Evolutionary conservation across 1,140 invertebrate species (phyloP).

Genomic region (Brachionus manjavacas): DNA sequence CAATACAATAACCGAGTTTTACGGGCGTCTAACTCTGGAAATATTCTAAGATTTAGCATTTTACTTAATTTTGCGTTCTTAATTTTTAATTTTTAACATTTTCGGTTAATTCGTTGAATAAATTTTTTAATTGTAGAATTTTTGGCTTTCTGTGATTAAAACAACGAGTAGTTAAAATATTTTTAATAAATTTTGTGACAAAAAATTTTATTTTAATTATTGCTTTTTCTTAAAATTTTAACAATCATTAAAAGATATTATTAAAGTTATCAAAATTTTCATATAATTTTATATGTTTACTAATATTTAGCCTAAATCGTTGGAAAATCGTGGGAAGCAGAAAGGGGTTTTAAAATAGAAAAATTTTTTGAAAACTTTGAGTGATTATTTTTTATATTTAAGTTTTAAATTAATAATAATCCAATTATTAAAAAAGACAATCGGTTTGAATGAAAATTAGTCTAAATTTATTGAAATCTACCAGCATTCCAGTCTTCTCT

Average conservation of each 20-base stretch:
- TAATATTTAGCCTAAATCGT: too few relatives aligned
- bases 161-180: not conserved
- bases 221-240: too few relatives aligned
- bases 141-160: not conserved
- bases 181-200: not conserved
- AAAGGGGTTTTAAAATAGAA: not conserved
- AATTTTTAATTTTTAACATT: not conserved
- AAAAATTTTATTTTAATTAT: too few relatives aligned
- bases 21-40: not conserved
- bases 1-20: constrained; percentile 4
- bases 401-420: not conserved
- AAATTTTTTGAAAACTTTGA: not conserved
- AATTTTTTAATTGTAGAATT: not conserved
- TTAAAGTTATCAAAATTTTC: too few relatives aligned
- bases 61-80: not conserved
- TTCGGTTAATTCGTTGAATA: not conserved
- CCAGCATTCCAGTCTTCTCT: constrained; percentile 39
- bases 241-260: not conserved
- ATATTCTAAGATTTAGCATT: not conserved
- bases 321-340: not conserved
- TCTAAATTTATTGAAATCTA: constrained; percentile 27
- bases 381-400: not conserved
- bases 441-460: not conserved
- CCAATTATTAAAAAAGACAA: not conserved
- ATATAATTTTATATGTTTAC: too few relatives aligned